Percentiles rank a stretch among this genome's conserved stretches.
phyloP scores from a whole-genome alignment of 2,113 vertebrate genomes.

The Emberiza fucata region DNA sequence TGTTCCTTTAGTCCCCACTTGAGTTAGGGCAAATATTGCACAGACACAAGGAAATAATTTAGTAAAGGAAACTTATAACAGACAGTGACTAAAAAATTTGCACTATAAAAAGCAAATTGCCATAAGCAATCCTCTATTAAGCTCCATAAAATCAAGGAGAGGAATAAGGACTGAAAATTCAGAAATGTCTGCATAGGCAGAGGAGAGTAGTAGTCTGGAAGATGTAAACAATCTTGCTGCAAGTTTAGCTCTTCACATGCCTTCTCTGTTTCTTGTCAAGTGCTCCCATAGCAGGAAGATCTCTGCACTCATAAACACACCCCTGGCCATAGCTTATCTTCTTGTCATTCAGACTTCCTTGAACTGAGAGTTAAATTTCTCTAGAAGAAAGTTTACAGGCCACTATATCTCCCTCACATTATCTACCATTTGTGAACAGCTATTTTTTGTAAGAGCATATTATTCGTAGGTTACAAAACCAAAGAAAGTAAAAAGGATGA shows the following conservation, averaged over 20 bases:
- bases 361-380: background rate
- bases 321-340: background rate
- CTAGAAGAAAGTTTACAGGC: background rate
- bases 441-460: background rate
- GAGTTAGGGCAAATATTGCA: background rate
- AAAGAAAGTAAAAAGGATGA: background rate
- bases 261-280: conserved; percentile 39
- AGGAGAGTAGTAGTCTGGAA: background rate
- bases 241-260: background rate
- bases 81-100: background rate
- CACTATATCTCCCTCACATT: background rate
- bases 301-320: background rate
- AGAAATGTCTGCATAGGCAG: background rate
- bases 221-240: background rate
- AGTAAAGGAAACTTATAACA: background rate
- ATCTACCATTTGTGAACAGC: background rate
- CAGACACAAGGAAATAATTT: background rate
- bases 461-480: background rate
- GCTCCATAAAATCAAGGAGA: background rate
- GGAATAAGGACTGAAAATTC: background rate
- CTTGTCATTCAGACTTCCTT: background rate
- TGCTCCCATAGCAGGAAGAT: background rate
- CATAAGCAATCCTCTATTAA: background rate
- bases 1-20: background rate
- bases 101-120: background rate